A percentile compares a stretch with the other conserved stretches of the same genome.
phyloP scores from a whole-genome alignment of 2,113 vertebrate species.

The Nycticorax nycticorax region DNA sequence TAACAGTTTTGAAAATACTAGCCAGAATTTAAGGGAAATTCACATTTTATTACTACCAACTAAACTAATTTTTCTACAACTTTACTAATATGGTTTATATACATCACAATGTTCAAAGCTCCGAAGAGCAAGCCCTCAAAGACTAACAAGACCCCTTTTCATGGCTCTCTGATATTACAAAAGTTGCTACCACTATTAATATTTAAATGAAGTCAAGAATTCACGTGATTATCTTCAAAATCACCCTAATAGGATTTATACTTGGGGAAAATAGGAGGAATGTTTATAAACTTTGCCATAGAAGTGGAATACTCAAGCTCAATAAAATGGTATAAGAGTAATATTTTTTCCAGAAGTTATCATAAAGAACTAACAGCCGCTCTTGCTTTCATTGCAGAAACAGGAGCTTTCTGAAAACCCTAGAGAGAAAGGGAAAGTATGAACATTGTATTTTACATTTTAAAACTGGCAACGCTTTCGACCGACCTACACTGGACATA shows the following conservation, averaged over 20 bases:
- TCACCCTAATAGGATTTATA: neutral
- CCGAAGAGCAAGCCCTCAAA: neutral
- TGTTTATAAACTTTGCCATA: conserved; percentile 26
- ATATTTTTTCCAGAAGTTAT: conserved; percentile 38
- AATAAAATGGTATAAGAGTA: conserved; percentile 20
- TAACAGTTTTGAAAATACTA: neutral
- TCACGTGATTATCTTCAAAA: neutral
- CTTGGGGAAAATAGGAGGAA: neutral
- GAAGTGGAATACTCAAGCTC: conserved; percentile 11
- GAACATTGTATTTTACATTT: conserved; percentile 1
- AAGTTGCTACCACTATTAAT: neutral
- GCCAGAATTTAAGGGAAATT: neutral
- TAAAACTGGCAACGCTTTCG: neutral
- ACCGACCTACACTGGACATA: neutral
- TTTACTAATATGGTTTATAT: neutral
- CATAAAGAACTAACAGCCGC: neutral
- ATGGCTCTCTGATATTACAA: neutral
- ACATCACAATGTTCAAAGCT: neutral
- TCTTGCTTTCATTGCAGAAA: conserved; percentile 44
- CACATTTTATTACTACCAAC: neutral
- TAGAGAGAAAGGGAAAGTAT: neutral
- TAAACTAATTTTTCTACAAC: neutral
- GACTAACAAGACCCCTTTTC: neutral
- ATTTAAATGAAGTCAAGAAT: neutral
- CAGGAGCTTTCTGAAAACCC: neutral